phyloP scores from a whole-genome alignment of 2,113 vertebrate species.

The Emydocephalus ijimae region DNA sequence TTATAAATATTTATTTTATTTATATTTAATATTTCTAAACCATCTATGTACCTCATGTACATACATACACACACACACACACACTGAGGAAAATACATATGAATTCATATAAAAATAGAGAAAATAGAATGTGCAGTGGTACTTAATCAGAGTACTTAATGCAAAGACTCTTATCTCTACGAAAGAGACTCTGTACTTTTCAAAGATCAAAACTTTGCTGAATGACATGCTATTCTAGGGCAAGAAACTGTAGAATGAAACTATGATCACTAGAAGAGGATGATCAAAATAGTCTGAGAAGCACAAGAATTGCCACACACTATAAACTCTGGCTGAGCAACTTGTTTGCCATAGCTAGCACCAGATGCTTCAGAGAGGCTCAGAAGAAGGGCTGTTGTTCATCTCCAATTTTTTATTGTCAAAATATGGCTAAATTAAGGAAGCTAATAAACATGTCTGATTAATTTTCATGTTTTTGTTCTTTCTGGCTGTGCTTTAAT shows the following conservation, averaged over 20 bases:
- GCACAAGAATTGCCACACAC: background rate
- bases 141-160: background rate
- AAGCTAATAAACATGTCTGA: background rate
- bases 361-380: background rate
- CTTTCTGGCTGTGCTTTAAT: background rate
- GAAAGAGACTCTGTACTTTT: background rate
- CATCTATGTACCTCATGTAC: background rate
- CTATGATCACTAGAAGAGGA: background rate
- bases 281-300: background rate
- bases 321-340: background rate
- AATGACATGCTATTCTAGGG: background rate
- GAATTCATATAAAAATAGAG: background rate
- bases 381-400: background rate
- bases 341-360: background rate
- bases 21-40: background rate
- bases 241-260: background rate
- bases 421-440: background rate
- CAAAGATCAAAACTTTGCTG: background rate
- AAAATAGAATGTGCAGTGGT: background rate
- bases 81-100: background rate
- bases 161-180: background rate
- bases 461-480: background rate
- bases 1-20: background rate
- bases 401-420: background rate
- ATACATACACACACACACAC: too few species aligned